A percentile compares a stretch with the other conserved stretches of the same genome.
Evolutionary conservation across 1,140 invertebrate genomes (phyloP).

Genomic region (Mycetomoellerius zeteki): DNA sequence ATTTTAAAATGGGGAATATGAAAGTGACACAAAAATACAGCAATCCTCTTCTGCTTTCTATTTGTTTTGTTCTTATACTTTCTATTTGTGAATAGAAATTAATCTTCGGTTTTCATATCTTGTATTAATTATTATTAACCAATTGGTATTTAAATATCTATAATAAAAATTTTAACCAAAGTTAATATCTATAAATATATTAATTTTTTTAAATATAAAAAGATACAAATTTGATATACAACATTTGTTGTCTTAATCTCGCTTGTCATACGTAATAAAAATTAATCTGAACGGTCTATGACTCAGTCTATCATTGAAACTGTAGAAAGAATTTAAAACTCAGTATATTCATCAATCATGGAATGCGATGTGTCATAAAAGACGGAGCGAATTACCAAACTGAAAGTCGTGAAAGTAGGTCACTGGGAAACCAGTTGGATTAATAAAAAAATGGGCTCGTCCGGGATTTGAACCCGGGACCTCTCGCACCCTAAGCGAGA

Average conservation of each 20-base stretch:
- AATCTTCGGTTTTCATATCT: neutral
- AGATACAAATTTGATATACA: neutral
- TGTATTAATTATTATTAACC: constrained; percentile 15
- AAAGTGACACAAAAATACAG: constrained; percentile 20
- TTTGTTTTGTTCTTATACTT: constrained; percentile 24
- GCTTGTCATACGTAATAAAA: neutral
- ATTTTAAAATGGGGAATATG: constrained; percentile 10
- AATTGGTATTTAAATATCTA: neutral
- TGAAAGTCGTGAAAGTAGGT: constrained; percentile 13
- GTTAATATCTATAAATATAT: neutral
- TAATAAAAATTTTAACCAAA: neutral
- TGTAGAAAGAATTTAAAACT: neutral
- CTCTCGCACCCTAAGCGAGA: constrained; percentile 89
- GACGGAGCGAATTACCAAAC: neutral
- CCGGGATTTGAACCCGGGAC: constrained; percentile 94
- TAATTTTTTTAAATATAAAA: neutral
- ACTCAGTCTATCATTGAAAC: neutral
- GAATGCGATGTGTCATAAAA: neutral
- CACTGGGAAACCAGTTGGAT: neutral
- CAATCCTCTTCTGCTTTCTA: constrained; percentile 37
- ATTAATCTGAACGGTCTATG: neutral
- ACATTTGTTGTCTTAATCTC: neutral
- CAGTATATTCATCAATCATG: neutral
- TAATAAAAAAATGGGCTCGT: constrained; percentile 88
- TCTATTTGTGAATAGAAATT: constrained; percentile 33